Conservation (phyloP, 1,140 invertebrate species). For the Tetramorium parvispinum region DNA sequence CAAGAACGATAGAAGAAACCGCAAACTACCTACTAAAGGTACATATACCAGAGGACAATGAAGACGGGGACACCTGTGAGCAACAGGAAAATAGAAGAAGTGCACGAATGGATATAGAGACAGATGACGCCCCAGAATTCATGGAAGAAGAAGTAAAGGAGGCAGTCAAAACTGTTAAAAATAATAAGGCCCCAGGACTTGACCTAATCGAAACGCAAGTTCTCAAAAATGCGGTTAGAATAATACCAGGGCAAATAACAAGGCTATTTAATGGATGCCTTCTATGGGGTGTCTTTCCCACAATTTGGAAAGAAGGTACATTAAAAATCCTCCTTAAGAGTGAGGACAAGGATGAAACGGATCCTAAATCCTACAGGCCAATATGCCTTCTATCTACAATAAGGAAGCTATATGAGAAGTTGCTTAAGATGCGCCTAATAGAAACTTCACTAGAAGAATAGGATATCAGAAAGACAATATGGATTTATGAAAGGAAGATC, state of each 20-base stretch:
- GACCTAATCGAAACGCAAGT: not conserved
- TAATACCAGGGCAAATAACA: not conserved
- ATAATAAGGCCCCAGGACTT: not conserved
- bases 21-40: not conserved
- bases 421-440: not conserved
- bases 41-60: not conserved
- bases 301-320: not conserved
- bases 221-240: not conserved
- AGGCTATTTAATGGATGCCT: not conserved
- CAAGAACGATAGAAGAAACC: not conserved
- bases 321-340: not conserved
- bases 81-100: not conserved
- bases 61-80: not conserved
- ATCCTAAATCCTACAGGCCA: not conserved
- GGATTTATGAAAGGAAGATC: not conserved
- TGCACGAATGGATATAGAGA: not conserved
- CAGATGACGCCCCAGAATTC: not conserved
- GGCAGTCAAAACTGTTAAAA: not conserved
- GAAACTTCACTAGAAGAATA: fast-evolving
- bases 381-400: not conserved
- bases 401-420: not conserved
- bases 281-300: not conserved
- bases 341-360: not conserved
- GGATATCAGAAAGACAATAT: not conserved
- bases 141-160: not conserved